Base-by-base conservation (phyloP, 2,888 invertebrate genomes). In the Harpalus rubripes region DNA sequence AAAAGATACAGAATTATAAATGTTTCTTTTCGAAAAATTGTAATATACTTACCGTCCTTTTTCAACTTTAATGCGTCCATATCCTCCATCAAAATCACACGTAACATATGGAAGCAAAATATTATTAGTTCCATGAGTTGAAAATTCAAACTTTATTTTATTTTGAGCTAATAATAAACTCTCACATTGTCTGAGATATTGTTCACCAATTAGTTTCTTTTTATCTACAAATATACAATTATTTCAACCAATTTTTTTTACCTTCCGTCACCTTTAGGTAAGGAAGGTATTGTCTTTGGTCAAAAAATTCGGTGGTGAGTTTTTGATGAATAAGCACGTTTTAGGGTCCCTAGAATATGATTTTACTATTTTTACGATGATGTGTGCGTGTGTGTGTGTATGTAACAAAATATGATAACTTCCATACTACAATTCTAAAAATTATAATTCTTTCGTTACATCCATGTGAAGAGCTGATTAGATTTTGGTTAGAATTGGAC, bases 41-140 rank as follows among this genome's bases (percentile, higher is more conserved):
- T 8, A 84, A 32, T 32, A 41, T 63, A 91, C 93, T 92, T 91
- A 94, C 94, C 92, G 91, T 88, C 93, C 93, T 86, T 92, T 92
- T 83, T 87, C 87, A 85, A 94, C 92, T 88, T 92, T 92, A 88
- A 92, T 93, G 58, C 91, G 89, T 16, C 94, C 94, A 88, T 93
- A 95, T 87, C 93, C 93, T 15, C 95, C 95, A 89, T 95, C 95
- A 86, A 92, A 94, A 88, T 95, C 94, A 88, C 95, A 95, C 86
- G 92, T 90, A 5, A 93, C 90, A 61, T 90, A 89, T 18, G 92
- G 92, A 85, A 93, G 91, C 81, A 93, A 92, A 32, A 93, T 90
- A 87, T 92, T 92, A 16, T 88, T 90, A 2, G 94, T 94, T 16
- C 95, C 95, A 88, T 95, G 95, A 18, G 91, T 91, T 4, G 90